phyloP scores from a whole-genome alignment of 2,113 vertebrate species.

The Aspidoscelis tigris region DNA sequence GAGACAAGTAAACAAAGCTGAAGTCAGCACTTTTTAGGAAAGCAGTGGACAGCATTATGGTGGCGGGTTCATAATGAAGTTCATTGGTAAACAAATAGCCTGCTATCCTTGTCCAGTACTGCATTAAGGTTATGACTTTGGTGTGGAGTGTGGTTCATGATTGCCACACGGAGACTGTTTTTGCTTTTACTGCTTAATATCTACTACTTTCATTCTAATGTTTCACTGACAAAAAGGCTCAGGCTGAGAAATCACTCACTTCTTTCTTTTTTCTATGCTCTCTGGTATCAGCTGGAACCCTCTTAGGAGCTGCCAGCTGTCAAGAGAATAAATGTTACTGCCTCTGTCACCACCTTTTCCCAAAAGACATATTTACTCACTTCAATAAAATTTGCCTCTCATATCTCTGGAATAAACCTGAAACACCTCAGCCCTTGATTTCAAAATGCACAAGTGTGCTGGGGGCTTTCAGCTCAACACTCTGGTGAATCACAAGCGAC shows the following conservation, averaged over 20 bases:
- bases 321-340: neutral
- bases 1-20: neutral
- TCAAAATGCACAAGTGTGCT: neutral
- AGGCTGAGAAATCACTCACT: too few species aligned
- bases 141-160: neutral
- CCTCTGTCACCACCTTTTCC: neutral
- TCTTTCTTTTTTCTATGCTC: neutral
- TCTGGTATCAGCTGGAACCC: neutral
- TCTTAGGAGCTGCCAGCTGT: neutral
- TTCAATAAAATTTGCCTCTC: neutral
- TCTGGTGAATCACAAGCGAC: neutral
- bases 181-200: neutral
- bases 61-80: neutral
- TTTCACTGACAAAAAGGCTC: neutral
- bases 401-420: neutral
- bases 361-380: neutral
- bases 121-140: neutral
- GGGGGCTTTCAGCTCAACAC: neutral
- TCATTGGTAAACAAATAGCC: neutral
- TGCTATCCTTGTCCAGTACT: neutral
- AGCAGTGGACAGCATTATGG: neutral
- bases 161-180: neutral
- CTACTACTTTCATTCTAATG: neutral
- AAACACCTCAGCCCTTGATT: neutral
- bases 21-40: neutral